A percentile compares a stretch with the other conserved stretches of the same genome.
Conservation (phyloP, 2,888 invertebrate species). For the Leucophora obtusa region DNA sequence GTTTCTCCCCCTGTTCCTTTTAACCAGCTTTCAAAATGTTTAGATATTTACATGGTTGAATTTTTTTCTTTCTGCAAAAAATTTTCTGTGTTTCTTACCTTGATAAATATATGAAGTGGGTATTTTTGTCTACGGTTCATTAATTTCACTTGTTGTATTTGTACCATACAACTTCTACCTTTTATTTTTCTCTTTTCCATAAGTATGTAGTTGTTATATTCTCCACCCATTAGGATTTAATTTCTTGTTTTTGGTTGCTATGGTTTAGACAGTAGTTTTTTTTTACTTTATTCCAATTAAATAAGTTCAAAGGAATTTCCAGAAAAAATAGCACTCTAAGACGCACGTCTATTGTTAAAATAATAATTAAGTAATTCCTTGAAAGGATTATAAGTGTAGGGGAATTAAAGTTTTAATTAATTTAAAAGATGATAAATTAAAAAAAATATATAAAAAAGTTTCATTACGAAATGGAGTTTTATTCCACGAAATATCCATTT, state of each 20-base stretch:
- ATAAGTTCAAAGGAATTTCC: constrained; percentile 25
- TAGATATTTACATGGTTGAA: too few species aligned
- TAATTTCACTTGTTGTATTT: not conserved
- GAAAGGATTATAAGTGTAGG: not conserved
- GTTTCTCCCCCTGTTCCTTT: too few species aligned
- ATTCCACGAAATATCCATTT: too few species aligned
- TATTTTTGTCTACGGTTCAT: not conserved
- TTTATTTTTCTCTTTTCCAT: not conserved
- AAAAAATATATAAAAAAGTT: too few species aligned
- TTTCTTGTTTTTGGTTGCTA: constrained; percentile 8
- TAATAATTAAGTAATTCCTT: not conserved
- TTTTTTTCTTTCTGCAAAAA: not conserved
- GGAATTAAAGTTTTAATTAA: too few species aligned
- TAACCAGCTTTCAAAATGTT: too few species aligned
- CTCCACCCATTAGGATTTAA: not conserved
- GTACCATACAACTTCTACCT: too few species aligned
- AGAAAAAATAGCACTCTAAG: constrained; percentile 13
- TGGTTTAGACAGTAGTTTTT: constrained; percentile 10
- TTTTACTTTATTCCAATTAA: constrained; percentile 10
- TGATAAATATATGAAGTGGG: not conserved
- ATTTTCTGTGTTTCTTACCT: not conserved
- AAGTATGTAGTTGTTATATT: not conserved
- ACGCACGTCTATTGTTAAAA: not conserved
- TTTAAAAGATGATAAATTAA: too few species aligned
- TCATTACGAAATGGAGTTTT: too few species aligned